Evolutionary conservation across 2,797 vertebrate genomes (phyloP).

Genomic region (Clarias pachynema): DNA sequence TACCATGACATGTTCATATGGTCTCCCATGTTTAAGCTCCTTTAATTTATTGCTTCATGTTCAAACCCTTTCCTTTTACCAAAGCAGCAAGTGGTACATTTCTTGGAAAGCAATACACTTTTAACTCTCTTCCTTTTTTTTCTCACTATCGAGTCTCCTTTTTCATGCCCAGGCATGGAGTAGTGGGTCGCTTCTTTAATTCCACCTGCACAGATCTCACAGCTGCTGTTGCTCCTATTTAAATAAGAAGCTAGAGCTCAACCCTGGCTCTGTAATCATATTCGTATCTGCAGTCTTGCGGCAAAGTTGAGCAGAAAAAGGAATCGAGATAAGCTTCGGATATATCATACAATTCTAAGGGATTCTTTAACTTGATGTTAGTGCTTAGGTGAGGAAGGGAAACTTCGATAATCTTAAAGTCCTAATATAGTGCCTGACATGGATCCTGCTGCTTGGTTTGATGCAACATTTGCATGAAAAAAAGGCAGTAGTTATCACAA

Average conservation of each 20-base stretch:
- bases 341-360: not conserved
- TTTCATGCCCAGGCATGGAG: not conserved
- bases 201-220: slow-evolving; percentile 3
- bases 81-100: not conserved
- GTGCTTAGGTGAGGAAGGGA: not conserved
- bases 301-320: not conserved
- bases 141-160: not conserved
- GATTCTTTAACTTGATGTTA: not conserved
- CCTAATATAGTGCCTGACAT: not conserved
- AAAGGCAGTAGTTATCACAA: too few relatives aligned
- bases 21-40: not conserved
- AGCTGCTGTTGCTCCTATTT: not conserved
- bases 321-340: not conserved
- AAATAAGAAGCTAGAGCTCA: slow-evolving; percentile 2
- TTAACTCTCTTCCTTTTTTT: not conserved
- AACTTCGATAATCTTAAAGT: not conserved
- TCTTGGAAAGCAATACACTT: not conserved
- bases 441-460: not conserved
- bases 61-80: not conserved
- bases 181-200: not conserved
- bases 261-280: not conserved
- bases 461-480: not conserved
- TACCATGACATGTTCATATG: slow-evolving; percentile 1
- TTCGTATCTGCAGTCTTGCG: not conserved
- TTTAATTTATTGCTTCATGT: not conserved